Conservation (phyloP, 2,113 vertebrate species). For the Dolichotis patagonum region DNA sequence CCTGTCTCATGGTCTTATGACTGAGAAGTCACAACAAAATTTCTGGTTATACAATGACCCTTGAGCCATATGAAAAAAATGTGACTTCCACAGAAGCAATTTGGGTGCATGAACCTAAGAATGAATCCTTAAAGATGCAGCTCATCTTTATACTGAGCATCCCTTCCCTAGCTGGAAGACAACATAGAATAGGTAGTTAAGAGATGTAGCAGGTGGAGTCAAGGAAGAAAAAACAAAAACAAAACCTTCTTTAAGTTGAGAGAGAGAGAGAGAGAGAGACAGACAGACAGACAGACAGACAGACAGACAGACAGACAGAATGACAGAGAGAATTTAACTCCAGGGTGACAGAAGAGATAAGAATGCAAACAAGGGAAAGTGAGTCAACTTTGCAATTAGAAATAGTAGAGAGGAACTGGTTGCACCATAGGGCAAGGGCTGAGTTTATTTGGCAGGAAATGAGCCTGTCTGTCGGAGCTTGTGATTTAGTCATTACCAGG, state of each 20-base stretch:
- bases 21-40: background rate
- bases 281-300: too few species aligned
- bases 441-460: background rate
- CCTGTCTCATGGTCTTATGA: background rate
- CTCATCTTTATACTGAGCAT: background rate
- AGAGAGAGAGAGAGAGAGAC: background rate
- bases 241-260: too few species aligned
- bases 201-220: background rate
- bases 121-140: background rate
- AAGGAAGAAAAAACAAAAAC: background rate
- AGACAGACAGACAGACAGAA: background rate
- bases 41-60: rapidly evolving
- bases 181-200: background rate
- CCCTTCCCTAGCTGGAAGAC: background rate
- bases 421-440: too few species aligned
- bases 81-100: background rate
- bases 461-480: background rate
- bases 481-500: background rate
- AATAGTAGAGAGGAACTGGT: background rate
- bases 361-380: background rate
- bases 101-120: background rate
- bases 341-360: background rate
- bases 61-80: background rate
- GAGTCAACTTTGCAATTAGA: background rate
- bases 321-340: background rate